Conservation (phyloP, 2,113 vertebrate species). For the Patagioenas fasciata region DNA sequence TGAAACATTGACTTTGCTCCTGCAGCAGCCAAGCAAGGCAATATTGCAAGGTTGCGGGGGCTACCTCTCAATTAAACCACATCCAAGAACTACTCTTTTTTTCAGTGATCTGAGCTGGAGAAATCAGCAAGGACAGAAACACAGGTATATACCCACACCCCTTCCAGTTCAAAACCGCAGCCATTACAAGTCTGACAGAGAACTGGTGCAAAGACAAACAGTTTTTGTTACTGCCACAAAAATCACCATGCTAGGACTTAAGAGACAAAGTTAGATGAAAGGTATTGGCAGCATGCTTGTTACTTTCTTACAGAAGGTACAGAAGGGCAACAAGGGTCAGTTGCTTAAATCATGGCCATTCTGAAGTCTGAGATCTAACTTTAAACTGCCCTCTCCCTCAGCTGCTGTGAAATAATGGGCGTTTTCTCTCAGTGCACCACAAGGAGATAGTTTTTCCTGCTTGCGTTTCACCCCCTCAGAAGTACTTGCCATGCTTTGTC, state of each 20-base stretch:
- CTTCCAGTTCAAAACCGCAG: neutral
- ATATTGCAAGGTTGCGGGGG: too few species aligned
- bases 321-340: neutral
- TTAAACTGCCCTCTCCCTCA: neutral
- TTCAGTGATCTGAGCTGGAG: neutral
- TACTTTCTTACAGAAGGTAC: neutral
- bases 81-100: neutral
- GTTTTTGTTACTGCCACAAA: neutral
- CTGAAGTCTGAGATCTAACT: neutral
- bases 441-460: neutral
- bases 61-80: neutral
- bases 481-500: neutral
- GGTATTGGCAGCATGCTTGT: neutral
- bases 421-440: neutral
- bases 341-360: neutral
- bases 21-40: neutral
- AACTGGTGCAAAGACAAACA: rapidly evolving
- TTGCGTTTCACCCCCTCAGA: neutral
- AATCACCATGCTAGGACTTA: neutral
- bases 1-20: neutral
- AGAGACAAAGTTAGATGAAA: neutral
- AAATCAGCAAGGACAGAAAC: neutral
- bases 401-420: neutral
- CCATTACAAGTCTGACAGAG: rapidly evolving
- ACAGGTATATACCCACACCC: rapidly evolving